Base-by-base conservation (phyloP, 2,888 invertebrate species). In the Spialia ferax region DNA sequence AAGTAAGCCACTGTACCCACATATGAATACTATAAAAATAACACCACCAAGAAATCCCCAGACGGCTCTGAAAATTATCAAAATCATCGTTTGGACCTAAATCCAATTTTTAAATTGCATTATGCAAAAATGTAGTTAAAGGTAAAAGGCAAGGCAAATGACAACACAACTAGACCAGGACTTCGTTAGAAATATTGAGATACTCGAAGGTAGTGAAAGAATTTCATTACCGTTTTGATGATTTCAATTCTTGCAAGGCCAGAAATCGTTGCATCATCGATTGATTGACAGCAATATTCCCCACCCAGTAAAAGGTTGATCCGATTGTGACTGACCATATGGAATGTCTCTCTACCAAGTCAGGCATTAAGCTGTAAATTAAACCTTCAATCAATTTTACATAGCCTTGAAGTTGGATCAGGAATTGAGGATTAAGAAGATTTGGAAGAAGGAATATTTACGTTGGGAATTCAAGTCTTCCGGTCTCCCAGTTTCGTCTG, bases 241-340 rank as follows among this genome's bases (percentile, higher is more conserved):
- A 93, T 69, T 88, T 89, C 8, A 97, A 82, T n/a, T 94, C 95
- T 0, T 96, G 95, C 60, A 97, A 84, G 13, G 97, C 94, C 52
- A 97, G 86, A 77, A 97, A 96, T 62, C 97, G 91, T 80, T 97
- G 97, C 72, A 97, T 95, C 96, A 97, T 97, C 38, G 96, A 95
- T 83, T 97, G 97, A 84, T 96, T 97, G 2, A 96, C 95, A 23
- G 96, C 96, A 75, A 96, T 95, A 74, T 95, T 95, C 60, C 96
- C 96, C 4, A 96, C 87, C 96, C 96, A 97, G 73, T 96, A 96
- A 64, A 97, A 94, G 59, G 95, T 95, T 1, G 96, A 96, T 2
- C 97, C 97, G 72, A 97, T 87, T 0, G 94, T 86, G n/a, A 97
- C 91, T 0, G 96, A 95, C 95, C 96, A 97, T 56, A 97, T 86